A percentile compares a stretch with the other conserved stretches of the same genome.
Conservation (phyloP, 2,888 invertebrate species). For the Tachina fera region DNA sequence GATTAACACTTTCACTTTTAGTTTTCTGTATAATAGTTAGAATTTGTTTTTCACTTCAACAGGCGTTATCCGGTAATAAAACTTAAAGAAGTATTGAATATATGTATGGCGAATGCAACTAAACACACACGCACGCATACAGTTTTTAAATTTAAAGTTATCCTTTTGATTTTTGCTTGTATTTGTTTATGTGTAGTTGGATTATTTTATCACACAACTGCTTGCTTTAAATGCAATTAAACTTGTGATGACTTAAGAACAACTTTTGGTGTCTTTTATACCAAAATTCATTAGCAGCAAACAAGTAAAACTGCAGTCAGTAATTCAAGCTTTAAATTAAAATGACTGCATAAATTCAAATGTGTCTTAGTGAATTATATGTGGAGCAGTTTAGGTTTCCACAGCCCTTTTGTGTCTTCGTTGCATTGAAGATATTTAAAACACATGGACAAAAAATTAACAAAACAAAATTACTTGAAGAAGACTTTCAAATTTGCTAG, state of each 20-base stretch:
- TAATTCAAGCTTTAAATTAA: constrained; percentile 44
- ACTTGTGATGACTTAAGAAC: constrained; percentile 72
- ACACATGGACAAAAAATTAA: constrained; percentile 15
- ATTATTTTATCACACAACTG: constrained; percentile 70
- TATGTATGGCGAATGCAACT: constrained; percentile 9
- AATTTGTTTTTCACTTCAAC: constrained; percentile 42
- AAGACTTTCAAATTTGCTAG: constrained; percentile 79
- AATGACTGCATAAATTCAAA: constrained; percentile 13
- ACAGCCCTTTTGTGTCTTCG: constrained; percentile 59
- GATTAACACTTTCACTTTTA: constrained; percentile 12
- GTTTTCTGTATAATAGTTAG: not conserved
- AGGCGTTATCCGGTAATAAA: constrained; percentile 29
- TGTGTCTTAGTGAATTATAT: not conserved
- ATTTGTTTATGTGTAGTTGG: constrained; percentile 1
- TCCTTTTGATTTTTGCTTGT: constrained; percentile 43
- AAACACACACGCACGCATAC: constrained; percentile 26
- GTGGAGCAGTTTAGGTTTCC: constrained; percentile 2
- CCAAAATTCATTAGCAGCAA: constrained; percentile 2
- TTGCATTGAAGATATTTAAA: constrained; percentile 34
- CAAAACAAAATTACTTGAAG: constrained; percentile 12
- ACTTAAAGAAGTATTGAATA: constrained; percentile 16
- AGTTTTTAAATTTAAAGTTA: constrained; percentile 7
- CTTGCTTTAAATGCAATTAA: constrained; percentile 69
- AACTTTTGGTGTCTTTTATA: constrained; percentile 64
- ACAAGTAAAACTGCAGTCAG: constrained; percentile 19